These are phyloP conservation scores for Muschampia plurimacula DNA, from an alignment of 2,888 invertebrate genomes.

Conservation along the genomic window DNA sequence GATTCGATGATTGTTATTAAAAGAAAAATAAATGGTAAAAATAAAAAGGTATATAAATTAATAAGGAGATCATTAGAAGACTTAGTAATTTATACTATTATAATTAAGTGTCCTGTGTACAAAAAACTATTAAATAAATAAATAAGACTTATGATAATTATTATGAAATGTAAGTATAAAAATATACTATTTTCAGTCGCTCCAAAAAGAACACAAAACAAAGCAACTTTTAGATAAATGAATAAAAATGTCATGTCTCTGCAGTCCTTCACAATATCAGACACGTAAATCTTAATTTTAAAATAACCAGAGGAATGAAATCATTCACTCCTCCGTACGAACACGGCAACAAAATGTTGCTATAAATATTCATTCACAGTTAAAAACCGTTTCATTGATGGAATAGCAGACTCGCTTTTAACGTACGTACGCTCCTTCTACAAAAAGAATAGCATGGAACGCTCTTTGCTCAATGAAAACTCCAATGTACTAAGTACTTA, in stretches of 20 bases:
- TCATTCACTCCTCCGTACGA: constrained; percentile 23
- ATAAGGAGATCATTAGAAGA: too few species aligned
- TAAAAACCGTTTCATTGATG: constrained; percentile 27
- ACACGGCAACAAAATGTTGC: constrained; percentile 8
- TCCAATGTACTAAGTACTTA: constrained; percentile 29
- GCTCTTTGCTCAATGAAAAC: constrained; percentile 29
- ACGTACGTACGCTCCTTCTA: constrained; percentile 17
- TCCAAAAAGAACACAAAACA: background rate
- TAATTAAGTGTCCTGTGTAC: too few species aligned
- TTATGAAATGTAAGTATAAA: background rate
- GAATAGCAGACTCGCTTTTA: constrained; percentile 23
- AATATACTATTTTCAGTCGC: background rate
- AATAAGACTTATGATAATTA: too few species aligned
- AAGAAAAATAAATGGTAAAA: too few species aligned
- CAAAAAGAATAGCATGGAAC: constrained; percentile 13
- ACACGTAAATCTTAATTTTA: constrained; percentile 25
- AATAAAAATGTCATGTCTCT: background rate
- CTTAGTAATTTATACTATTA: too few species aligned
- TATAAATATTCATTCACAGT: constrained; percentile 36
- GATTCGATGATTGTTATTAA: too few species aligned
- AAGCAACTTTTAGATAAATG: background rate
- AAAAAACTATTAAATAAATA: too few species aligned
- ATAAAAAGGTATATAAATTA: too few species aligned
- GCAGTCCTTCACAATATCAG: background rate
- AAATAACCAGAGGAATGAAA: constrained; percentile 20